These are phyloP conservation scores for Pegea sp. DNA, from an alignment of 23 tunicate genomes.

Conservation along the genomic window DNA sequence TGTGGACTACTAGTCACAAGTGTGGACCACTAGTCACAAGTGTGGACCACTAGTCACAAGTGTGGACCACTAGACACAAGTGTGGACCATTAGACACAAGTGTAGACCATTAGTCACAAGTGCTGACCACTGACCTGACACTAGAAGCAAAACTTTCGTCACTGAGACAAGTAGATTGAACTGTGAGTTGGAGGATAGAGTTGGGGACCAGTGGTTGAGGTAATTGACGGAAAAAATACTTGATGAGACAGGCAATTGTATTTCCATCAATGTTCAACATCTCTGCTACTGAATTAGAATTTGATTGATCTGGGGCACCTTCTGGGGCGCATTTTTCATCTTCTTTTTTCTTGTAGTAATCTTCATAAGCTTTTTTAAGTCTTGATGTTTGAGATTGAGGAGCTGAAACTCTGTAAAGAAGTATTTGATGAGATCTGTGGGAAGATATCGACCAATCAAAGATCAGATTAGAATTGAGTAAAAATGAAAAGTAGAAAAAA, in stretches of 20 bases:
- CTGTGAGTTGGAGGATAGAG: slow-evolving; percentile 8
- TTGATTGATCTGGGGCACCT: too few species aligned
- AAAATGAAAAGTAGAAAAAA: too few species aligned
- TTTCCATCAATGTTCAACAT: slow-evolving; percentile 29
- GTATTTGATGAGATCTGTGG: too few species aligned
- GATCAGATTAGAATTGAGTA: too few species aligned
- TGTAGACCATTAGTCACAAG: background rate
- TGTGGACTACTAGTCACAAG: too few species aligned
- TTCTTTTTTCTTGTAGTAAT: too few species aligned
- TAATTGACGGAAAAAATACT: slow-evolving; percentile 56
- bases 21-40: too few species aligned
- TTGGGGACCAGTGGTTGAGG: slow-evolving; percentile 26
- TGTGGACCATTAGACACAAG: too few species aligned
- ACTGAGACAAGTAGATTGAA: slow-evolving; percentile 26
- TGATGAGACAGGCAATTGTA: slow-evolving; percentile 57
- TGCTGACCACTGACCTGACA: slow-evolving; percentile 17
- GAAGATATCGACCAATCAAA: too few species aligned
- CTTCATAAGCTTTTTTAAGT: slow-evolving; percentile 40
- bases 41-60: too few species aligned
- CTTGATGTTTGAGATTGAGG: slow-evolving; percentile 10
- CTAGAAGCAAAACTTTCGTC: slow-evolving; percentile 60
- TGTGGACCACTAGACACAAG: too few species aligned
- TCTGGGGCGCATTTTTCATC: too few species aligned
- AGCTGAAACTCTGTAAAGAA: slow-evolving; percentile 47
- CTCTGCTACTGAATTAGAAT: slow-evolving; percentile 7